A percentile compares a stretch with the other conserved stretches of the same genome.
These are phyloP conservation scores for Chloebia gouldiae DNA, from an alignment of 2,113 vertebrate genomes.

Conservation along the genomic window DNA sequence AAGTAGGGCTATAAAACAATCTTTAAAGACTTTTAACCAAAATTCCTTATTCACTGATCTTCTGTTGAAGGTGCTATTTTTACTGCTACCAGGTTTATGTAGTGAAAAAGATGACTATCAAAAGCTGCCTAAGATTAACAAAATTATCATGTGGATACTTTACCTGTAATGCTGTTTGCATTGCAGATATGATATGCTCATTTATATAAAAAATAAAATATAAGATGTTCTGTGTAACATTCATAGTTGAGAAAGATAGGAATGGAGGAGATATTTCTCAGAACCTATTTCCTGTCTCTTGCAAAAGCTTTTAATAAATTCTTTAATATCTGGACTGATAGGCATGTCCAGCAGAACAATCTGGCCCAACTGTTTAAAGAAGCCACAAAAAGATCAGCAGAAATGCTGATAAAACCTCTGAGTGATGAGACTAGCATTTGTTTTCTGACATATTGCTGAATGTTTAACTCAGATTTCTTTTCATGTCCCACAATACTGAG, in stretches of 20 bases:
- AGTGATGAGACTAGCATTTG: neutral
- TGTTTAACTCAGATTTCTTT: neutral
- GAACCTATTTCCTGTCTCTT: neutral
- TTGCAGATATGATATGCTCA: neutral
- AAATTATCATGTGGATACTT: neutral
- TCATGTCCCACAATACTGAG: conserved; percentile 25
- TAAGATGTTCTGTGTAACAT: neutral
- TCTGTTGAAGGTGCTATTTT: neutral
- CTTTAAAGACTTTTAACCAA: neutral
- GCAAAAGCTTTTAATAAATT: neutral
- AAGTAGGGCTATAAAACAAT: neutral
- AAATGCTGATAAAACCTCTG: neutral
- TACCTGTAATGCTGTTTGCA: neutral
- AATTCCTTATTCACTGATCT: neutral
- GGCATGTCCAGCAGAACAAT: neutral
- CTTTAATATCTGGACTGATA: neutral
- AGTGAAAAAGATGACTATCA: neutral
- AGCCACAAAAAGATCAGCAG: conserved; percentile 10
- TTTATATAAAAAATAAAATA: neutral
- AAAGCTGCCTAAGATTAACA: neutral
- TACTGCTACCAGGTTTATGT: neutral
- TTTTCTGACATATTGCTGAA: conserved; percentile 8
- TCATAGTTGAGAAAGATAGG: neutral
- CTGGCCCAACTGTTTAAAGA: neutral
- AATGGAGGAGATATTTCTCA: neutral